Evolutionary conservation across 2,113 vertebrate species (phyloP).

Genomic region (Cyprinodon brontotheroides): DNA sequence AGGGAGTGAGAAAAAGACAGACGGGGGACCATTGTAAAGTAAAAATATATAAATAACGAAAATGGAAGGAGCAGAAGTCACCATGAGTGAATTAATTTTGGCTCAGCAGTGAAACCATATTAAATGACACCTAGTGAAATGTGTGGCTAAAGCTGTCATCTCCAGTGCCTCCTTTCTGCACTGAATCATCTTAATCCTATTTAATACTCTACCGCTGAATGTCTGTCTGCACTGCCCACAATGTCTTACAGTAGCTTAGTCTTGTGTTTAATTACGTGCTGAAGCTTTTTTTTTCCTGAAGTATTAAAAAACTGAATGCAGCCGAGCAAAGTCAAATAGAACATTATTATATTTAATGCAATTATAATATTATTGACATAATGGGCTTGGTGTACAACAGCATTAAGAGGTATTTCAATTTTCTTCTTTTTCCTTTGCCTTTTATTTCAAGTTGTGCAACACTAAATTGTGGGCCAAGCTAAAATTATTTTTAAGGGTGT

Average conservation of each 20-base stretch:
- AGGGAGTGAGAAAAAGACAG: constrained; percentile 8
- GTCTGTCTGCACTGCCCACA: constrained; percentile 45
- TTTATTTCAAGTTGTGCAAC: neutral
- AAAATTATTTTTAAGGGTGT: neutral
- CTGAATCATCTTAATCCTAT: constrained; percentile 68
- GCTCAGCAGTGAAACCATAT: constrained; percentile 42
- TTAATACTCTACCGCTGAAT: constrained; percentile 61
- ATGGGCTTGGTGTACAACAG: neutral
- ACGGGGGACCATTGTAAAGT: constrained; percentile 14
- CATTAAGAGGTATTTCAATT: neutral
- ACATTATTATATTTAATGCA: constrained; percentile 23
- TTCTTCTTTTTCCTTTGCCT: neutral
- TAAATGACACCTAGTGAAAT: constrained; percentile 69
- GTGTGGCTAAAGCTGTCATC: constrained; percentile 66
- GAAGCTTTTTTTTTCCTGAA: constrained; percentile 28
- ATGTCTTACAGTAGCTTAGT: constrained; percentile 37
- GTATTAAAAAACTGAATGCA: constrained; percentile 21
- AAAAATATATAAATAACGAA: constrained; percentile 55
- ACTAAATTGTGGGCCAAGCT: neutral
- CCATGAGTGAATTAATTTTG: constrained; percentile 58
- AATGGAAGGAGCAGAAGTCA: constrained; percentile 49
- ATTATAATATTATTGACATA: constrained; percentile 2
- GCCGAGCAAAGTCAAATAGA: constrained; percentile 27
- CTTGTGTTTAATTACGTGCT: constrained; percentile 57
- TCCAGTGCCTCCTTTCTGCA: constrained; percentile 46